Conservation (phyloP, 2,797 vertebrate genomes). For the Anabas testudineus region DNA sequence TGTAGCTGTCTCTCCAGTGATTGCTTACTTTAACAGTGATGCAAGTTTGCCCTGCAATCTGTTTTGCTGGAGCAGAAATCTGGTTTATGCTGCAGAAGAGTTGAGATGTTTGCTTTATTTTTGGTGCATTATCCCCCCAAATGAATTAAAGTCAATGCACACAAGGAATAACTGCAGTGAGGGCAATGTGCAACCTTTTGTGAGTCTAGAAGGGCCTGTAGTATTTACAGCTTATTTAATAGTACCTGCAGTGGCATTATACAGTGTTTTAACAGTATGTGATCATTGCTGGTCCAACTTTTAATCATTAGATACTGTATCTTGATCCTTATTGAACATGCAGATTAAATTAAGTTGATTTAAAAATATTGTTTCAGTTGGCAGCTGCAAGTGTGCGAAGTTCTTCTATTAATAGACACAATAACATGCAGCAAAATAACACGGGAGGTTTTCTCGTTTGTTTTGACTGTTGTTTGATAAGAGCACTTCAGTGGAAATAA, state of each 20-base stretch:
- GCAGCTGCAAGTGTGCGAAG: background rate
- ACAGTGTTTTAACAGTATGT: background rate
- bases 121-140: constrained; percentile 14
- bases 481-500: constrained; percentile 38
- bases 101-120: background rate
- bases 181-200: constrained; percentile 17
- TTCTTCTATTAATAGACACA: constrained; percentile 11
- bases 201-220: background rate
- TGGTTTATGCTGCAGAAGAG: background rate
- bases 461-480: constrained; percentile 35
- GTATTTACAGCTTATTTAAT: constrained; percentile 33
- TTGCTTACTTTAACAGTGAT: background rate
- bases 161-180: constrained; percentile 26
- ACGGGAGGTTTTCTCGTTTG: constrained; percentile 27
- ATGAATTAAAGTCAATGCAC: constrained; percentile 16
- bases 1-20: background rate
- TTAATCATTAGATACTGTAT: background rate
- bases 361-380: background rate
- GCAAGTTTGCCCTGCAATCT: background rate
- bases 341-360: background rate
- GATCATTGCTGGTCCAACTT: background rate
- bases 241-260: background rate
- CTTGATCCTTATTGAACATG: background rate
- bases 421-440: constrained; percentile 9
- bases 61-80: background rate